Evolutionary conservation across 1,140 invertebrate genomes (phyloP).

Genomic region (Magallana angulata): DNA sequence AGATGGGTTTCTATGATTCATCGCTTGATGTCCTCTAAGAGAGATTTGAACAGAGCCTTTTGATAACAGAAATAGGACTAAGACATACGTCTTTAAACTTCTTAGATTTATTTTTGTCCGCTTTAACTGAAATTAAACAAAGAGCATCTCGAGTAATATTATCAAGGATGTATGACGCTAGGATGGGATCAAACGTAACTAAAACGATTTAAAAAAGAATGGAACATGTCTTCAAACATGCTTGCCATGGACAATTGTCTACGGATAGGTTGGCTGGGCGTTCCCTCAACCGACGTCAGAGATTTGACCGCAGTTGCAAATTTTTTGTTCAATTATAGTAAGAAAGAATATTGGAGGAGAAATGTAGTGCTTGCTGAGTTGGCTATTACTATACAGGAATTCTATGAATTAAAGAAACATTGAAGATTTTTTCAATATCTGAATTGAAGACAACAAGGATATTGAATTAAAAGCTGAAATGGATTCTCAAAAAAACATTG

Average conservation of each 20-base stretch:
- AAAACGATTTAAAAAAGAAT: neutral
- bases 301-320: neutral
- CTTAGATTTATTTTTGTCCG: neutral
- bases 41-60: too few relatives aligned
- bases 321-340: neutral
- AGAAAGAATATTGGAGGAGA: neutral
- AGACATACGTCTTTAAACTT: neutral
- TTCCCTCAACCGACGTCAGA: neutral
- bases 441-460: neutral
- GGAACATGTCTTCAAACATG: neutral
- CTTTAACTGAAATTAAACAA: neutral
- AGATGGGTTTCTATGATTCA: too few relatives aligned
- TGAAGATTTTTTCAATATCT: neutral
- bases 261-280: neutral
- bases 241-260: neutral
- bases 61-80: too few relatives aligned
- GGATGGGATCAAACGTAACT: neutral
- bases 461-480: neutral
- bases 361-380: neutral
- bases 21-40: too few relatives aligned
- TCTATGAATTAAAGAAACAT: neutral
- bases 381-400: neutral
- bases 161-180: neutral
- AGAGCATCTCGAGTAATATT: neutral
- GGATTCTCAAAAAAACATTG: neutral